phyloP scores from a whole-genome alignment of 2,113 vertebrate genomes.

The Vidua macroura region DNA sequence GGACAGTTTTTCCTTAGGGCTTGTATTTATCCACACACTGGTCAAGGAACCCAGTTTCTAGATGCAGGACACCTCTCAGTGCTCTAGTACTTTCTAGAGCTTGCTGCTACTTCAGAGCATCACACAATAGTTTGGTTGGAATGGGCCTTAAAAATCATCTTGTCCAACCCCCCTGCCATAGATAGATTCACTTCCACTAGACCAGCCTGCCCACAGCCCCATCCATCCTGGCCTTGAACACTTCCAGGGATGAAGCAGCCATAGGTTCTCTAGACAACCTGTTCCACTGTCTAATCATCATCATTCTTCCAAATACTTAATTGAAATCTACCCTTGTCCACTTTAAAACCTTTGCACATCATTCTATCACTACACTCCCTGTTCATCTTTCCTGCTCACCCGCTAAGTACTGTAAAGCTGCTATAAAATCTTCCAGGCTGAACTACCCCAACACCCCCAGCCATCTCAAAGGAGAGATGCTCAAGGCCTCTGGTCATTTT shows the following conservation, averaged over 20 bases:
- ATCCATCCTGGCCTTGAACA: not conserved
- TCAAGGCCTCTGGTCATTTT: not conserved
- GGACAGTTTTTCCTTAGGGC: not conserved
- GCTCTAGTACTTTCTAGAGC: not conserved
- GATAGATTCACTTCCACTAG: not conserved
- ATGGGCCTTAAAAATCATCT: not conserved
- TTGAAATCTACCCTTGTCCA: not conserved
- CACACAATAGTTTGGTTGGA: not conserved
- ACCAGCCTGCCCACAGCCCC: not conserved
- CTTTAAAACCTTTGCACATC: not conserved
- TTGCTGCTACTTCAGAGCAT: not conserved
- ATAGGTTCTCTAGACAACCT: not conserved
- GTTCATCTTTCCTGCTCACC: not conserved
- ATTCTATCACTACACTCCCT: not conserved
- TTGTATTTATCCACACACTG: not conserved
- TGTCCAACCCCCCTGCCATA: not conserved
- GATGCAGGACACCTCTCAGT: not conserved
- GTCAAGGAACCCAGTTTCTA: not conserved
- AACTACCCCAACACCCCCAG: not conserved
- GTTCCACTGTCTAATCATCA: not conserved
- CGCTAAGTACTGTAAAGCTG: accelerated
- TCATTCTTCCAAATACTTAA: not conserved
- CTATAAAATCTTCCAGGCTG: not conserved
- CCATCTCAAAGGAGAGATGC: not conserved
- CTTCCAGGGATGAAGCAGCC: not conserved